Base-by-base conservation (phyloP, 2,888 invertebrate species). In the Sinohyriopsis cumingii region DNA sequence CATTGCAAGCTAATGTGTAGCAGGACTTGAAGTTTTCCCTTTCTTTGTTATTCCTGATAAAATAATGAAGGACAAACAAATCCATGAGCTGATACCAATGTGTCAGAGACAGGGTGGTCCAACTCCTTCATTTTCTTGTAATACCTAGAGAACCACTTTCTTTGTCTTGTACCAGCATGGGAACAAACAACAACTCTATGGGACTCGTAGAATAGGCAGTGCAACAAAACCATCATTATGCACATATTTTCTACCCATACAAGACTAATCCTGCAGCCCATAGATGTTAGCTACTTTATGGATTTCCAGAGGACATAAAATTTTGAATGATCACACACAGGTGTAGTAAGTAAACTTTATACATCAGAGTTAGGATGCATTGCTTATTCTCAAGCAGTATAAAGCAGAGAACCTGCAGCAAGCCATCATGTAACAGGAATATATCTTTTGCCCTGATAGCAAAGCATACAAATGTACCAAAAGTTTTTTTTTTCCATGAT, bases 21-120 rank as follows among this genome's bases (percentile, higher is more conserved):
- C 65, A 60, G 73, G 71, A 20, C 59, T 66, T 5, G 59, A 69
- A 25, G 57, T 73, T 18, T 69, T 67, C 7, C 61, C 74, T 24
- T 72, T 53, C 67, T 77, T 75, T 69, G 69, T 75, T 18, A 75
- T 77, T 62, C 63, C 72, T n/a, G 75, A 69, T 3, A 72, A 66
- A 20, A 45, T 69, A 22, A 72, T 77, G 77, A 55, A 20, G 1
- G 61, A 61, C 12, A 63, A 68, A 3, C 25, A 20, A 65, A 67
- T 9, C 67, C 74, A 55, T 64, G 73, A 25, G 72, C 70, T 25
- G 59, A 24, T 67, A 70, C 59, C 1, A 59, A 56, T 53, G 67
- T 72, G 0, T 67, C 62, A 25, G 72, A 71, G 24, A 60, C 68
- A 20, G 77, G 75, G 2, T 77, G 75, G 72, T 77, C 77, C 7